A percentile compares a stretch with the other conserved stretches of the same genome.
Evolutionary conservation across 30 jellyfish, hydroid and myxozoan species (phyloP).

Genomic region (Phacellophora camtschatica): DNA sequence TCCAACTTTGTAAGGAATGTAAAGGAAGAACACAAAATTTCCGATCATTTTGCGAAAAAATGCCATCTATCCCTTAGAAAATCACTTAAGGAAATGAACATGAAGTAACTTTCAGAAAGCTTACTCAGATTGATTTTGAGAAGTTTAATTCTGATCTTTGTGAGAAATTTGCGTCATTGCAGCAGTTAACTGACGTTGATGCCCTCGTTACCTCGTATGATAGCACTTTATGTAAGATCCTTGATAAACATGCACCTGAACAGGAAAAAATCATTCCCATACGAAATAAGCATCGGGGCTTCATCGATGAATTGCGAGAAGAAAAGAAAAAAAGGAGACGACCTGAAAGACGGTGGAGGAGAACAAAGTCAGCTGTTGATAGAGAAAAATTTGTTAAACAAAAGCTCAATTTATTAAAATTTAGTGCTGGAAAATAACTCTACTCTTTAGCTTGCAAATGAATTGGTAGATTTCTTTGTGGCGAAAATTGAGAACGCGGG

Average conservation of each 20-base stretch:
- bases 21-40: conserved; percentile 11
- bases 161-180: background rate
- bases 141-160: conserved; percentile 16
- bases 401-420: background rate
- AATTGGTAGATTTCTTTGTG: conserved; percentile 24
- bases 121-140: conserved; percentile 33
- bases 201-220: conserved; percentile 35
- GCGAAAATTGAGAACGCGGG: background rate
- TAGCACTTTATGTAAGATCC: conserved; percentile 11
- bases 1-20: background rate
- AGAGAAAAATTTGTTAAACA: conserved; percentile 19
- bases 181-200: background rate
- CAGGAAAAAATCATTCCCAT: conserved; percentile 13
- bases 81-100: conserved; percentile 10
- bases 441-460: conserved; percentile 29
- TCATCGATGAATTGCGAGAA: background rate
- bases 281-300: conserved; percentile 24
- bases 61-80: conserved; percentile 30
- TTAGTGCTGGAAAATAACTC: background rate
- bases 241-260: conserved; percentile 56
- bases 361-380: conserved; percentile 24
- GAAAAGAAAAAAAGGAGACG: conserved; percentile 49
- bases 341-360: conserved; percentile 32
- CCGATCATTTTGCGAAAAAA: conserved; percentile 37
- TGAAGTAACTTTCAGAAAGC: conserved; percentile 47